Percentiles rank a stretch among this genome's conserved stretches.
Conservation (phyloP, 2,888 invertebrate genomes). For the Callyntrura sp. region DNA sequence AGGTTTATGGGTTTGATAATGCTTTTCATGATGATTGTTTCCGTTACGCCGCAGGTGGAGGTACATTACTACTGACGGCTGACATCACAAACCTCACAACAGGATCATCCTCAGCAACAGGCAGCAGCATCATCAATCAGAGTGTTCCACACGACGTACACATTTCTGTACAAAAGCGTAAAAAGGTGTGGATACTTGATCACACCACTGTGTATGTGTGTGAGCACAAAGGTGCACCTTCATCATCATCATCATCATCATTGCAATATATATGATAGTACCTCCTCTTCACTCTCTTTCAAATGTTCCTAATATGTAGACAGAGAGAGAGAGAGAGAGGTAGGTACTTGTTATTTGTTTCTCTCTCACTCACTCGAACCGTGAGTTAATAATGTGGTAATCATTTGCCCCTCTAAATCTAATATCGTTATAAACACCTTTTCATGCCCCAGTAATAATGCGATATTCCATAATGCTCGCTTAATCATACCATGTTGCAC, state of each 20-base stretch:
- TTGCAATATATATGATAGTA: too few relatives aligned
- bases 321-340: too few relatives aligned
- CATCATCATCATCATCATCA: not conserved
- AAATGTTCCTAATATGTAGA: too few relatives aligned
- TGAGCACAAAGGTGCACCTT: not conserved
- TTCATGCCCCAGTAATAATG: not conserved
- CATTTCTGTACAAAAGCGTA: too few relatives aligned
- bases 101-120: slow-evolving; percentile 19
- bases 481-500: not conserved
- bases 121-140: slow-evolving; percentile 33
- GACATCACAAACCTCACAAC: too few relatives aligned
- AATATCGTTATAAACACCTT: slow-evolving; percentile 31
- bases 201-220: not conserved
- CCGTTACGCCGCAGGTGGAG: slow-evolving; percentile 39
- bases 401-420: slow-evolving; percentile 13
- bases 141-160: not conserved
- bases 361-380: too few relatives aligned
- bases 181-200: not conserved
- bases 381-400: slow-evolving; percentile 42
- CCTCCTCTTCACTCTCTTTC: too few relatives aligned
- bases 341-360: slow-evolving; percentile 10
- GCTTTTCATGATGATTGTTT: slow-evolving; percentile 41
- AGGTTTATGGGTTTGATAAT: slow-evolving; percentile 20
- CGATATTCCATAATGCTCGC: slow-evolving; percentile 16
- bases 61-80: slow-evolving; percentile 55